A percentile compares a stretch with the other conserved stretches of the same genome.
phyloP scores from a whole-genome alignment of 2,888 invertebrate species.

The Herminia tarsipennalis region DNA sequence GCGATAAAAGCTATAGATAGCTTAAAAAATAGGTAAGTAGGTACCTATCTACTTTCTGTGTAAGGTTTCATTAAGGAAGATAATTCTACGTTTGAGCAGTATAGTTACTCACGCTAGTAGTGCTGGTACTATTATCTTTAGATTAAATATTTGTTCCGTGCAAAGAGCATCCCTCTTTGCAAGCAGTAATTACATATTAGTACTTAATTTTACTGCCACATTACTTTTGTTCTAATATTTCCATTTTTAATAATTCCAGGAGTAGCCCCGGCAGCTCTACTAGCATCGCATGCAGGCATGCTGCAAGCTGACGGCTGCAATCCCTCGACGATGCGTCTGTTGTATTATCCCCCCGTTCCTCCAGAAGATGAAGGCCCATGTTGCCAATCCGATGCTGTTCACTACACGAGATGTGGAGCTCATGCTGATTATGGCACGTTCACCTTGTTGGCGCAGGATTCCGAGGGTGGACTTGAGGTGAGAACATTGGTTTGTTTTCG shows the following conservation, averaged over 20 bases:
- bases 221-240: no score
- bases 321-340: conserved; percentile 88
- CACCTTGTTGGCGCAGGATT: conserved; percentile 90
- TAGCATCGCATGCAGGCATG: conserved; percentile 88
- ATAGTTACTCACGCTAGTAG: no score
- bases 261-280: conserved; percentile 86
- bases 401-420: conserved; percentile 88
- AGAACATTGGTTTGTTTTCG: conserved; percentile 1
- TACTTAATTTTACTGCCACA: no score
- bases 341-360: conserved; percentile 90
- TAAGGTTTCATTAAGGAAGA: no score
- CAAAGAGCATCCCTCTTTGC: no score
- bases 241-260: conserved; percentile 67
- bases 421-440: conserved; percentile 92
- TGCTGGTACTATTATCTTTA: no score
- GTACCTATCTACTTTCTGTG: no score
- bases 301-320: conserved; percentile 87
- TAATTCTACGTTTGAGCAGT: no score
- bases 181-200: no score
- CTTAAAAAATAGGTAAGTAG: no score
- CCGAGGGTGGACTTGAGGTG: conserved; percentile 91
- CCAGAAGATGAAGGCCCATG: conserved; percentile 85
- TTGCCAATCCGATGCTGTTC: conserved; percentile 57
- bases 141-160: no score
- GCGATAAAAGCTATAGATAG: no score